Base-by-base conservation (phyloP, 1,140 invertebrate species). In the Matsumurasca onukii region DNA sequence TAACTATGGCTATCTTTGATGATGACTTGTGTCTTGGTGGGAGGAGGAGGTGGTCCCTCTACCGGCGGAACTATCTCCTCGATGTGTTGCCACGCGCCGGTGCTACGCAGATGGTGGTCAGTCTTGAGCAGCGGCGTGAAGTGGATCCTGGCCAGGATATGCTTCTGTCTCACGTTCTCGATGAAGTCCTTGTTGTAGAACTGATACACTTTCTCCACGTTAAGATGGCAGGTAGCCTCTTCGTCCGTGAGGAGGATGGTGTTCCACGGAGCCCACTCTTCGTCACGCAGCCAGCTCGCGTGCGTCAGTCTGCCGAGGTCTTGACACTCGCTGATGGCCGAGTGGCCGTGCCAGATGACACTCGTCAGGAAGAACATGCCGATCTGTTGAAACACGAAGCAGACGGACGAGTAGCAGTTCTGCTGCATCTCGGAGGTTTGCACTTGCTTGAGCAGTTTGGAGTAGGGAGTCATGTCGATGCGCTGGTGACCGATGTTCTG, bases 211-310 rank as follows among this genome's bases (percentile, higher is more conserved):
- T 67, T 70, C 1, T 57, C 59, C 1, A 72, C 49, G 12, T 31
- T 82, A 45, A 84, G 73, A 72, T 91, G 89, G 2, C 80, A 78
- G 67, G 86, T 84, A 51, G 84, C 83, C 78, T 91, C 89, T 55
- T 86, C 82, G 0, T 83, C 76, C 0, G 88, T 89, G 0, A 91
- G 76, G 22, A 90, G 75, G 64, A 91, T 83, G 72, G 87, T 89
- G 74, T 91, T 91, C 89, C 88, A 91, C 0, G 89, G 89, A 9
- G 86, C 82, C 89, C 89, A 91, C 48, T 86, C 84, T 34, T 83
- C 74, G 2, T 84, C 71, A 1, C 78, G 77, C 34, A 83, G 75
- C 81, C 87, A 91, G 15, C 88, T 78, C 29, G 82, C 82, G 24
- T 89, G 73, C 48, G 85, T 78, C 49, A 91, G 74, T 27, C 83